Conservation (phyloP, 2,888 invertebrate genomes). For the Abrostola triplasia region DNA sequence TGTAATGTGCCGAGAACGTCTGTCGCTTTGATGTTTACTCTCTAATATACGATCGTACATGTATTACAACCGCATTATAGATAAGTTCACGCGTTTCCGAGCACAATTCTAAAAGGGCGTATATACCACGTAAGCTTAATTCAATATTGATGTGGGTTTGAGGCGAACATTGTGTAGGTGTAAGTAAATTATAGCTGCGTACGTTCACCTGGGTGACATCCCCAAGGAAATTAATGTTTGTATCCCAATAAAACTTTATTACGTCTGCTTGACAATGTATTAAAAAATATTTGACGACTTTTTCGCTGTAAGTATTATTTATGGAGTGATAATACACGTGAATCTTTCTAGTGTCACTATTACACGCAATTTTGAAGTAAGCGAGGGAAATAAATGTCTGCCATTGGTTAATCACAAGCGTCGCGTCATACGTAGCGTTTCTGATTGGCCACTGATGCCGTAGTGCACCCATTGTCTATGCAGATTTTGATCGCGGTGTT, state of each 20-base stretch:
- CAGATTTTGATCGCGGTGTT: too few relatives aligned
- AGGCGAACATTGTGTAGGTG: conserved; percentile 39
- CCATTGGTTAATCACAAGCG: too few relatives aligned
- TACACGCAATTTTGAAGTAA: too few relatives aligned
- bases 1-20: conserved; percentile 1
- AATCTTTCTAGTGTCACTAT: too few relatives aligned
- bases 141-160: conserved; percentile 48
- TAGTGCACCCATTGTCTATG: too few relatives aligned
- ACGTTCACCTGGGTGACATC: conserved; percentile 54
- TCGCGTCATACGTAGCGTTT: too few relatives aligned
- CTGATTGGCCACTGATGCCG: too few relatives aligned
- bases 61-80: conserved; percentile 10
- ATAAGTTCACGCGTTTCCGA: conserved; percentile 18
- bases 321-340: neutral
- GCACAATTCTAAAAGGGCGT: conserved; percentile 16
- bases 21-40: conserved; percentile 7
- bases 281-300: conserved; percentile 46
- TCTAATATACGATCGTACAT: conserved; percentile 7
- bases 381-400: too few relatives aligned
- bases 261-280: conserved; percentile 52
- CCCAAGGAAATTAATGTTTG: conserved; percentile 69
- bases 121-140: conserved; percentile 29
- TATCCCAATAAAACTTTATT: conserved; percentile 64
- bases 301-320: conserved; percentile 18
- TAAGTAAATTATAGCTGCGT: conserved; percentile 52